Evolutionary conservation across 1,140 invertebrate species (phyloP).

Genomic region (Stegodyphus dumicola): DNA sequence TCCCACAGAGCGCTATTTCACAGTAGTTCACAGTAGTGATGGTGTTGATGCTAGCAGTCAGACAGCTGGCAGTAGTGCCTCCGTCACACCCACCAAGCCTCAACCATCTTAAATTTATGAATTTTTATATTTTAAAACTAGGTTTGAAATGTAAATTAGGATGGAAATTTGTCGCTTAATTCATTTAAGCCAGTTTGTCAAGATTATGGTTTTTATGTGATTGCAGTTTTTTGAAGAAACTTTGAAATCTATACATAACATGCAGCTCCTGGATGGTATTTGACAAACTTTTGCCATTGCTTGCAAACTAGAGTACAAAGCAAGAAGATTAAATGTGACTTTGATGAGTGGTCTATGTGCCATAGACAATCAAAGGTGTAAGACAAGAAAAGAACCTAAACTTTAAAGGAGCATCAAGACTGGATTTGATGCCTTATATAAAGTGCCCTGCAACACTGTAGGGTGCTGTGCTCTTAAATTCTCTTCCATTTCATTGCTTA

Average conservation of each 20-base stretch:
- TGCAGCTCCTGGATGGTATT: conserved; percentile 41
- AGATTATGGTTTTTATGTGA: conserved; percentile 45
- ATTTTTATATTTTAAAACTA: conserved; percentile 38
- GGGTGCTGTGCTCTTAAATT: conserved; percentile 43
- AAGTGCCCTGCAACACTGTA: neutral
- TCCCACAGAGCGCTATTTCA: conserved; percentile 68
- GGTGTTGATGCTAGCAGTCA: conserved; percentile 64
- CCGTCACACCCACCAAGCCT: conserved; percentile 62
- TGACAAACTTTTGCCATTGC: conserved; percentile 41
- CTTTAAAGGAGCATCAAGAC: conserved; percentile 53
- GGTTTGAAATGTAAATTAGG: conserved; percentile 15
- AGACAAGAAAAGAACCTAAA: conserved; percentile 14
- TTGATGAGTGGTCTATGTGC: conserved; percentile 30
- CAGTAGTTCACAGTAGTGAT: conserved; percentile 68
- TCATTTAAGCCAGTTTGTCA: conserved; percentile 27
- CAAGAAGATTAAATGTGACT: conserved; percentile 3
- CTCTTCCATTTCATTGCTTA: conserved; percentile 61
- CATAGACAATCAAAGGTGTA: conserved; percentile 57
- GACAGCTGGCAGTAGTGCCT: conserved; percentile 50
- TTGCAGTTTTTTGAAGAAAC: conserved; percentile 38
- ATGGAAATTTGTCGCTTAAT: conserved; percentile 3
- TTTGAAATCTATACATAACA: conserved; percentile 1
- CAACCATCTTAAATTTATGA: conserved; percentile 60
- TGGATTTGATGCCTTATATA: conserved; percentile 55
- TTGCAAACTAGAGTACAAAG: conserved; percentile 46